These are phyloP conservation scores for Chalcis sispes DNA, from an alignment of 2,888 invertebrate genomes.

Conservation along the genomic window DNA sequence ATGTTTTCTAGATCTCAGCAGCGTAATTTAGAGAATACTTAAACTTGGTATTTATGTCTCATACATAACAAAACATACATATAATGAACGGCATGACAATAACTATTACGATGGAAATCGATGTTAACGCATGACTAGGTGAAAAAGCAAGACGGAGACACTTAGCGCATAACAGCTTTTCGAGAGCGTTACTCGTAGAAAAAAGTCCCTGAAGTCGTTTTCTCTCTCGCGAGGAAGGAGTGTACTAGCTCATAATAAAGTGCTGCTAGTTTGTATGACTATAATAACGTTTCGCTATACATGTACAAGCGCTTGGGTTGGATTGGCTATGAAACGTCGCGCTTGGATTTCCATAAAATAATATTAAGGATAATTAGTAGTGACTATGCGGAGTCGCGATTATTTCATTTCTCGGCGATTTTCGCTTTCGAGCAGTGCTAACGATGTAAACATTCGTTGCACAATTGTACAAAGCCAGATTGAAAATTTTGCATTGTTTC, in stretches of 20 bases:
- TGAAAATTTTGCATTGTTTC: conserved; percentile 33
- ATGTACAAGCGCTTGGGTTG: neutral
- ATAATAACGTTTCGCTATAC: neutral
- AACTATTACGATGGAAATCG: too few species aligned
- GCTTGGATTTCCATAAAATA: conserved; percentile 17
- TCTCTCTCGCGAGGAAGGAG: neutral
- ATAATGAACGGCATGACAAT: too few species aligned
- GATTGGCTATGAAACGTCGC: neutral
- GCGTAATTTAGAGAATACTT: too few species aligned
- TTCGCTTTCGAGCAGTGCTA: neutral
- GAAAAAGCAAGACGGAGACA: too few species aligned
- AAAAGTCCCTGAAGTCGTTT: neutral
- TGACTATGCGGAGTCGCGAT: neutral
- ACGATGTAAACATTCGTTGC: neutral
- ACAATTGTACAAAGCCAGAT: conserved; percentile 17
- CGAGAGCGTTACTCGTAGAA: too few species aligned
- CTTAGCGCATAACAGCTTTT: too few species aligned
- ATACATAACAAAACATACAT: too few species aligned
- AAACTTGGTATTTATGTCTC: too few species aligned
- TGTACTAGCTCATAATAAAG: conserved; percentile 8
- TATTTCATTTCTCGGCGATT: neutral
- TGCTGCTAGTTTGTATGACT: neutral
- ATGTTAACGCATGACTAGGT: too few species aligned
- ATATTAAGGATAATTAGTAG: conserved; percentile 12
- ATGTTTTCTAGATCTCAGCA: too few species aligned